Percentiles rank a stretch among this genome's conserved stretches.
Evolutionary conservation across 2,113 vertebrate species (phyloP).

Genomic region (Melanostigma gelatinosum): DNA sequence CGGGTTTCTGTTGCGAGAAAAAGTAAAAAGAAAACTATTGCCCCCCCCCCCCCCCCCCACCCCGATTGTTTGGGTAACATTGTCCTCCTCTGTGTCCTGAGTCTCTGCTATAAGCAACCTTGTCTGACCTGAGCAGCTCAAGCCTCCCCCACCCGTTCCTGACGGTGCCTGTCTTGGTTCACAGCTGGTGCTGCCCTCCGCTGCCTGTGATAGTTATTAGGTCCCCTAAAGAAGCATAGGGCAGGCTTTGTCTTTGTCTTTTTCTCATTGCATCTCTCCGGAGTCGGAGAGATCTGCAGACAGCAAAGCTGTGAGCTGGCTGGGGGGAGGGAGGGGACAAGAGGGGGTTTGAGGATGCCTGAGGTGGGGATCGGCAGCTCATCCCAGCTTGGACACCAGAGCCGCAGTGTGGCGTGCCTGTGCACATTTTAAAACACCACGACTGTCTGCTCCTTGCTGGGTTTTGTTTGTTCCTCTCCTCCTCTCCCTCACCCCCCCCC

Average conservation of each 20-base stretch:
- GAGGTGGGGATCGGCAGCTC: constrained; percentile 67
- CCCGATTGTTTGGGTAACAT: constrained; percentile 38
- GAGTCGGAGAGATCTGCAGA: constrained; percentile 55
- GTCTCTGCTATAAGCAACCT: constrained; percentile 49
- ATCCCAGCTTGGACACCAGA: constrained; percentile 71
- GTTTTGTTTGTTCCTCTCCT: constrained; percentile 56
- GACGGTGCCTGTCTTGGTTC: constrained; percentile 36
- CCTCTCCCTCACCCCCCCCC: neutral
- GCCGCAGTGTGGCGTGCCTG: constrained; percentile 84
- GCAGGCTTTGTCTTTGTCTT: constrained; percentile 54
- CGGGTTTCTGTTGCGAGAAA: constrained; percentile 38
- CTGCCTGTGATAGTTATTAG: constrained; percentile 34
- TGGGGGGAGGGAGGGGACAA: constrained; percentile 7
- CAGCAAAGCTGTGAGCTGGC: constrained; percentile 48
- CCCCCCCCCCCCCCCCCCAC: neutral
- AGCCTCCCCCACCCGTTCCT: constrained; percentile 8
- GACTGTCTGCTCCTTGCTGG: constrained; percentile 60
- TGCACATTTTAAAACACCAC: constrained; percentile 82
- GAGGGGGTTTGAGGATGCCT: constrained; percentile 26
- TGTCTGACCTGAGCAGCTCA: constrained; percentile 56
- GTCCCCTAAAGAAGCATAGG: constrained; percentile 53
- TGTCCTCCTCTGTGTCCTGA: constrained; percentile 20
- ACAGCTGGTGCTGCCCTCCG: constrained; percentile 30
- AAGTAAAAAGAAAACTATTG: constrained; percentile 29
- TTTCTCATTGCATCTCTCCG: constrained; percentile 39